phyloP scores from a whole-genome alignment of 2,797 vertebrate genomes.

The Moxostoma hubbsi region DNA sequence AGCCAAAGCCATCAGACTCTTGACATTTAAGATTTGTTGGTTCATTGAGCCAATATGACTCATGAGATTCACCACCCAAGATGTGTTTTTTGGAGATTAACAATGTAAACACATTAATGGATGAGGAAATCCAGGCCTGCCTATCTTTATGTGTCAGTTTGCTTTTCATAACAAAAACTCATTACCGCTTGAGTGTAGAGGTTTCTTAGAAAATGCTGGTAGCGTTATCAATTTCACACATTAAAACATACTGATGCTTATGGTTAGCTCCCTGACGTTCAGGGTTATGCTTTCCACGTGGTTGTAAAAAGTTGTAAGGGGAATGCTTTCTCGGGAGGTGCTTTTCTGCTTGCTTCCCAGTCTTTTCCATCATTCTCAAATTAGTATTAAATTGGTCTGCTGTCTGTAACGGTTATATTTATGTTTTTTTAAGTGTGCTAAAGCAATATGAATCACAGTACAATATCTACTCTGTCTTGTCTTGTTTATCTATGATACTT shows the following conservation, averaged over 20 bases:
- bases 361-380: not conserved
- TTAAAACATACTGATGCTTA: not conserved
- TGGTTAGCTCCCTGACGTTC: not conserved
- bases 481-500: not conserved
- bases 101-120: slow-evolving; percentile 58
- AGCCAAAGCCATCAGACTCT: slow-evolving; percentile 30
- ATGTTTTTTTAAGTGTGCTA: not conserved
- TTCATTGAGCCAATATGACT: slow-evolving; percentile 33
- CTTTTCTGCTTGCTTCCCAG: not conserved
- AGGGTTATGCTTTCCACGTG: not conserved
- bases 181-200: not conserved
- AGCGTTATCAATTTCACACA: slow-evolving; percentile 32
- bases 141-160: slow-evolving; percentile 51
- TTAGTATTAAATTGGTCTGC: slow-evolving; percentile 30
- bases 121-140: slow-evolving; percentile 64
- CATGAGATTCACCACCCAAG: slow-evolving; percentile 53
- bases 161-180: slow-evolving; percentile 31
- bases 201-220: slow-evolving; percentile 26
- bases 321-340: slow-evolving; percentile 15
- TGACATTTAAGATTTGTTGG: not conserved
- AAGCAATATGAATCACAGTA: slow-evolving; percentile 13
- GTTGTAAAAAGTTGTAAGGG: slow-evolving; percentile 20
- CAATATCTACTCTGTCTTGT: not conserved
- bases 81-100: slow-evolving; percentile 66
- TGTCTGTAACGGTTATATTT: not conserved